These are phyloP conservation scores for Naso thynnoides DNA, from an alignment of 2,797 vertebrate species.

Conservation along the genomic window DNA sequence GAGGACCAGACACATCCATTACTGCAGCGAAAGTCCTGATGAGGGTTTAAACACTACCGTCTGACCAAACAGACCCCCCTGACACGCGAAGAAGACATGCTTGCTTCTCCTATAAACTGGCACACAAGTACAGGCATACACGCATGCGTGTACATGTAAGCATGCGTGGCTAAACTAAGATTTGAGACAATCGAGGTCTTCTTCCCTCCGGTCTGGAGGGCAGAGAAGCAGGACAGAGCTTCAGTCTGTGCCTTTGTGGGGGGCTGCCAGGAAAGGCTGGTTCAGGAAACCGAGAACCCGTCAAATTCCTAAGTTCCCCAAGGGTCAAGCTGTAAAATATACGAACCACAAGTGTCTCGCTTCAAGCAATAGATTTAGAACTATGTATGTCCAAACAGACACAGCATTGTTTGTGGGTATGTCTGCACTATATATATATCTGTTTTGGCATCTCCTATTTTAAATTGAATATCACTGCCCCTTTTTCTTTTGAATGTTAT, in stretches of 20 bases:
- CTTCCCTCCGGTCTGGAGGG: constrained; percentile 21
- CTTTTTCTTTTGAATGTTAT: constrained; percentile 48
- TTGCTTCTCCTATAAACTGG: constrained; percentile 38
- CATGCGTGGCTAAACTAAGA: constrained; percentile 18
- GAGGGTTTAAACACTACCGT: constrained; percentile 84
- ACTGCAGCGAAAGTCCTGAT: constrained; percentile 73
- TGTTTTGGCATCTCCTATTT: constrained; percentile 48
- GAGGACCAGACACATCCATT: constrained; percentile 77
- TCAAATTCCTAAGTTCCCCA: constrained; percentile 49
- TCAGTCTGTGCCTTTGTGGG: constrained; percentile 20
- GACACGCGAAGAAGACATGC: constrained; percentile 44
- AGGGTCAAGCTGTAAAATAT: constrained; percentile 39
- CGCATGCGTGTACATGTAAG: neutral
- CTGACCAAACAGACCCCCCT: constrained; percentile 79
- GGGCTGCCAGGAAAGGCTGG: constrained; percentile 31
- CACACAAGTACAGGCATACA: constrained; percentile 13
- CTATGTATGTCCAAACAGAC: constrained; percentile 51
- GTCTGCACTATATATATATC: constrained; percentile 49
- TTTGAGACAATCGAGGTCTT: constrained; percentile 4
- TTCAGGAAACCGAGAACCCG: constrained; percentile 31
- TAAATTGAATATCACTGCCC: constrained; percentile 35
- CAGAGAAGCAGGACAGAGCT: constrained; percentile 10
- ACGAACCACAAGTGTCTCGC: constrained; percentile 49
- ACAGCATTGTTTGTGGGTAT: constrained; percentile 57
- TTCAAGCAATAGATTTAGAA: constrained; percentile 49